Conservation (phyloP, 2,113 vertebrate species). For the Aspidoscelis tigris region DNA sequence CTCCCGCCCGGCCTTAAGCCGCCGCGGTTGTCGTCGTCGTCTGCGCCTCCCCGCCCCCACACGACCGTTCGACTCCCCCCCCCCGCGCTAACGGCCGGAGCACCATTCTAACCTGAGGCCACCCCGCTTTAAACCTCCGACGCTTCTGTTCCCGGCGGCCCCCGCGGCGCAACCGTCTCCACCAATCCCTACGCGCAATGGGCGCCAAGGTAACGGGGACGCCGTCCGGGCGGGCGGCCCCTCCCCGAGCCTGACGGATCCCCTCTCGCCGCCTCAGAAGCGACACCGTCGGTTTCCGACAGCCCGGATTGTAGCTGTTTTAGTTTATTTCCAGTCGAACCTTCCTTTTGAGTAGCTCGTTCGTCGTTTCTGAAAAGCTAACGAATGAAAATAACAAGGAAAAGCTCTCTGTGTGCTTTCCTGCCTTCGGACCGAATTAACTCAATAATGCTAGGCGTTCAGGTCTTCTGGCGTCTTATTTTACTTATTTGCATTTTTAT, state of each 20-base stretch:
- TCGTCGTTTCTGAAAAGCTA: background rate
- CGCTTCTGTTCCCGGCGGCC: slow-evolving; percentile 27
- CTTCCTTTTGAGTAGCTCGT: accelerated
- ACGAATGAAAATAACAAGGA: background rate
- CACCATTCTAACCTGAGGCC: background rate
- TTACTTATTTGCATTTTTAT: too few relatives aligned
- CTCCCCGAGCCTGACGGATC: background rate
- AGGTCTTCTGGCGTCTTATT: background rate
- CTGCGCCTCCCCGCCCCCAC: background rate
- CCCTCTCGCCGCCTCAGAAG: background rate
- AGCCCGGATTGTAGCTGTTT: background rate
- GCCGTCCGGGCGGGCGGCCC: background rate
- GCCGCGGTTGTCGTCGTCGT: background rate
- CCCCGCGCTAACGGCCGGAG: slow-evolving; percentile 17
- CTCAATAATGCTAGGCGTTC: slow-evolving; percentile 8
- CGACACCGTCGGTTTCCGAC: background rate
- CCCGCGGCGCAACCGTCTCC: slow-evolving; percentile 17
- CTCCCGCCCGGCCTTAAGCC: background rate
- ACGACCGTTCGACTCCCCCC: background rate
- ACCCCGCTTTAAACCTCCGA: slow-evolving; percentile 14
- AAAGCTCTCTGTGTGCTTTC: too few relatives aligned
- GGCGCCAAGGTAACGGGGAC: slow-evolving; percentile 22
- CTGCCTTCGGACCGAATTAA: background rate
- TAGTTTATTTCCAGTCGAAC: accelerated
- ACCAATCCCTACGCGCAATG: background rate